phyloP scores from a whole-genome alignment of 2,888 invertebrate species.

The Papilio gigon region DNA sequence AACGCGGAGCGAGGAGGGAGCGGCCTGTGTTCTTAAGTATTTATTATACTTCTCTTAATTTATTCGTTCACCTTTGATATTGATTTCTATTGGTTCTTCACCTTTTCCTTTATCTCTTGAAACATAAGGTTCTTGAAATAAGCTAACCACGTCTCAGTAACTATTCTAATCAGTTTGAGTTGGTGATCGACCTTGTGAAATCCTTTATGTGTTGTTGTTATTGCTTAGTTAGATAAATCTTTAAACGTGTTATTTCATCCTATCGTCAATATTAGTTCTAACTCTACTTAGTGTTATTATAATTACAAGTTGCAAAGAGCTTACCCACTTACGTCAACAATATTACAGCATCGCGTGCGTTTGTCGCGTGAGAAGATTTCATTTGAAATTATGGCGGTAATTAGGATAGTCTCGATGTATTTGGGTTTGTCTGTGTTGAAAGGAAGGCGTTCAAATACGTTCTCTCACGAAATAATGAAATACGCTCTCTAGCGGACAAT shows the following conservation, averaged over 20 bases:
- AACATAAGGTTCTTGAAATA: too few relatives aligned
- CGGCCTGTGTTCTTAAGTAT: conserved; percentile 19
- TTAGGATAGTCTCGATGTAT: conserved; percentile 62
- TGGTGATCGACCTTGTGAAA: too few relatives aligned
- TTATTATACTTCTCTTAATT: conserved; percentile 2
- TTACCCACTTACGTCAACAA: not conserved
- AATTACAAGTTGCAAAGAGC: not conserved
- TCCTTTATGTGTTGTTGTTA: too few relatives aligned
- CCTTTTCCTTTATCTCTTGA: too few relatives aligned
- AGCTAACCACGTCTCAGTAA: too few relatives aligned
- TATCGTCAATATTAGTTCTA: not conserved
- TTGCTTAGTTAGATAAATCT: too few relatives aligned
- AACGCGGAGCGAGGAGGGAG: not conserved
- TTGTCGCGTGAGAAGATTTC: conserved; percentile 32
- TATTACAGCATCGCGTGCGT: conserved; percentile 29
- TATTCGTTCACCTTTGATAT: not conserved
- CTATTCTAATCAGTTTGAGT: too few relatives aligned
- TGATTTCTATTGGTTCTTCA: too few relatives aligned
- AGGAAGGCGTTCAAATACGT: conserved; percentile 41
- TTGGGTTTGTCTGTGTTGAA: conserved; percentile 50
- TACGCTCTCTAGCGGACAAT: conserved; percentile 35
- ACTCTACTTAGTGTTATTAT: not conserved
- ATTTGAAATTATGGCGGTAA: conserved; percentile 53
- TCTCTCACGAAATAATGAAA: conserved; percentile 43
- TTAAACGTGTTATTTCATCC: not conserved